Percentiles rank a stretch among this genome's conserved stretches.
Evolutionary conservation across 1,140 invertebrate species (phyloP).

Genomic region (Zeugodacus cucurbitae): DNA sequence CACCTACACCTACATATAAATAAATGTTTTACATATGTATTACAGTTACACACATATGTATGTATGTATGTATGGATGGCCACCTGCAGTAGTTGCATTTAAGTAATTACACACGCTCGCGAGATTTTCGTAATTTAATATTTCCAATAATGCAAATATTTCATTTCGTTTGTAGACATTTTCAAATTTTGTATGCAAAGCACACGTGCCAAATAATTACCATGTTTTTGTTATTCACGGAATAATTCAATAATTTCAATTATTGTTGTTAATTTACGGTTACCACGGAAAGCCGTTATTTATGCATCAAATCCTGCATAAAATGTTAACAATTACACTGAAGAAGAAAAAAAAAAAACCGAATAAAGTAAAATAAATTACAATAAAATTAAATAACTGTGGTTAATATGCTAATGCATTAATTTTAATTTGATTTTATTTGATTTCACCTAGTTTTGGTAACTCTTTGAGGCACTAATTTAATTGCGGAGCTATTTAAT

Average conservation of each 20-base stretch:
- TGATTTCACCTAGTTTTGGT: neutral
- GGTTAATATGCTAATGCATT: constrained; percentile 6
- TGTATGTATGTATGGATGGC: neutral
- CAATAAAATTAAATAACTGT: neutral
- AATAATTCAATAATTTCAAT: constrained; percentile 5
- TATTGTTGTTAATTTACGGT: constrained; percentile 2
- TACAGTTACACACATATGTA: neutral
- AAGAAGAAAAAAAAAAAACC: neutral
- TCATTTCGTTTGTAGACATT: neutral
- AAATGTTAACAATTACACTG: neutral
- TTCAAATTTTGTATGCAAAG: neutral
- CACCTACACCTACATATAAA: neutral
- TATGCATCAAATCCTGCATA: constrained; percentile 2
- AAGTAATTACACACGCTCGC: neutral
- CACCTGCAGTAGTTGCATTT: neutral
- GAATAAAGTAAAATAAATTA: neutral
- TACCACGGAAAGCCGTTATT: neutral
- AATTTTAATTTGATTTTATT: neutral
- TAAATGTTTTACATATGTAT: neutral
- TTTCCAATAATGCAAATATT: neutral
- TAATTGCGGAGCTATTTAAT: neutral
- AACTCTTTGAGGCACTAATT: neutral
- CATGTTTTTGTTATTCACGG: neutral
- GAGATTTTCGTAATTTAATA: neutral
- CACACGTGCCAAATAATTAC: neutral